Base-by-base conservation (phyloP, 2,797 vertebrate genomes). In the Gadopsis marmoratus region DNA sequence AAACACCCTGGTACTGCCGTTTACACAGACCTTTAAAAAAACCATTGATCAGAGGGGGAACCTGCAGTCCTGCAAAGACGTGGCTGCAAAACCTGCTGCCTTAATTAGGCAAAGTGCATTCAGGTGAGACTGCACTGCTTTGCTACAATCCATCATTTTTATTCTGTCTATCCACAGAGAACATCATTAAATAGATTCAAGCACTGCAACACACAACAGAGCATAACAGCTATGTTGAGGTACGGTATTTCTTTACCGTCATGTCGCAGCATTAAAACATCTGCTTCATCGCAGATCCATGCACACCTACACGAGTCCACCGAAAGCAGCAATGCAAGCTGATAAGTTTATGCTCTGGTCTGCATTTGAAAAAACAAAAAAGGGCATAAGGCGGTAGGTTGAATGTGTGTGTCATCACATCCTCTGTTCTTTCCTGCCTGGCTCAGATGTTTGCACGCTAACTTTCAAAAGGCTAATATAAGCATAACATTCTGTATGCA, bases 351-450 rank as follows among this genome's bases (percentile, higher is more conserved):
- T 58, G 48, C 39, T 77, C 17, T 12, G 33, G 55, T 62, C 31
- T 3, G 19, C 37, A 60, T 69, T 51, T 37, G 2, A 21, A 61
- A 64, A 35, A 35, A 13, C 2, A 23, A 61, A 65, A 80, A 55
- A 71, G 43, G 29, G 76, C 48, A 76, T 47, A 82, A 78, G 45
- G 84, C 73, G 66, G 65, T 50, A 35, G 54, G 55, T 39, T 72
- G 59, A 74, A 88, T 81, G 81, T 74, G 35, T 61, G 74, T 70
- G 86, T 91, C 83, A 92, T 89, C 84, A 92, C 76, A 90, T 92
- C 86, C 90, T 92, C 74, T 73, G 71, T 29, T 64, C 17, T 51
- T 85, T 80, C 62, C 69, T 72, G 50, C 71, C 39, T 65, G 60
- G 53, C 74, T 63, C 53, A 74, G 7, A 3, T 31, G 33, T 60